Base-by-base conservation (phyloP, 2,888 invertebrate genomes). In the Brachypalpus laphriformis region DNA sequence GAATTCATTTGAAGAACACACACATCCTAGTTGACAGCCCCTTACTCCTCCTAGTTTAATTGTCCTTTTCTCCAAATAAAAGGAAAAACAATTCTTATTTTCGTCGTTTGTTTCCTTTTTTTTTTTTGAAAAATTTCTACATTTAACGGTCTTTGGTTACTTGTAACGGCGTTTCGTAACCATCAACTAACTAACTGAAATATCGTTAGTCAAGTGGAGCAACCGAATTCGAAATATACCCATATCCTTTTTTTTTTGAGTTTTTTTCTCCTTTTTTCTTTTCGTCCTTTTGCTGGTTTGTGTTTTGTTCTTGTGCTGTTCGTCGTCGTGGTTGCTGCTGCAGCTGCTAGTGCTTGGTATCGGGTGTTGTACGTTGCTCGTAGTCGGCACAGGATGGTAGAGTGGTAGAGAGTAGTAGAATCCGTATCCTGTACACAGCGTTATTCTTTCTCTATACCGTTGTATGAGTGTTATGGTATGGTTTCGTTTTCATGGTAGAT, bases 151-250 rank as follows among this genome's bases (percentile, higher is more conserved):
- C 70, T 85, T 85, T 85, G 65, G 81, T 75, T 61, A 85, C 85
- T 85, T 81, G 85, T 85, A 85, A 85, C 86, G 63, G 77, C 86
- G 86, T 86, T 86, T 86, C 86, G 86, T 86, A 86, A 86, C 86
- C 86, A 86, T 77, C 86, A 82, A 82, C 86, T 86, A 86, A 86
- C 86, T 86, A 82, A 86, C 86, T 86, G 86, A 86, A 86, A 86
- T 82, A 86, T 82, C 86, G 82, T 82, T 86, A 86, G 82, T 82
- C 86, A 86, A 82, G 82, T 86, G 86, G 86, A 82, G 86, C 82
- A 86, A 86, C 86, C 82, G 82, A 86, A 86, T 86, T 86, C 86
- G 82, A 86, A 86, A 82, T 77, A 82, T 86, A 86, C 75, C 65
- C 85, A 76, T 86, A 77, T 77, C 77, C 70, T 76, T 82, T 68